Evolutionary conservation across 2,888 invertebrate genomes (phyloP).

Genomic region (Brachypalpus laphriformis): DNA sequence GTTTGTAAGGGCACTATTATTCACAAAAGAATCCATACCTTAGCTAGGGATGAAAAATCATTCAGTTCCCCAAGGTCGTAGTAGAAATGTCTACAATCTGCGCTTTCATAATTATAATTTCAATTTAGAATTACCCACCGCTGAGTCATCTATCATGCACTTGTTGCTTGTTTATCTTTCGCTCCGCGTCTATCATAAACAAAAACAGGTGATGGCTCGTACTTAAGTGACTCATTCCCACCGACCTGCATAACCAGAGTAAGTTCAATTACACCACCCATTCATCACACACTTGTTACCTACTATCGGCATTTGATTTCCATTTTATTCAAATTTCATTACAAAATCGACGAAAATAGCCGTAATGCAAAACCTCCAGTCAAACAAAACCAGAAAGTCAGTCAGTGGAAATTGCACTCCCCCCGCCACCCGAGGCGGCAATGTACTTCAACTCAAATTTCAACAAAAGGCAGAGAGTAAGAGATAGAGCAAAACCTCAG

Average conservation of each 20-base stretch:
- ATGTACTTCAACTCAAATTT: conserved; percentile 1
- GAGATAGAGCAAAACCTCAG: neutral
- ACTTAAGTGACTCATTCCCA: conserved; percentile 53
- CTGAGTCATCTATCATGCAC: neutral
- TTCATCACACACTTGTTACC: conserved; percentile 15
- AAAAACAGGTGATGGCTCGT: conserved; percentile 37
- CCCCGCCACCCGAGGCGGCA: neutral
- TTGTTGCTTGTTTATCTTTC: conserved; percentile 26
- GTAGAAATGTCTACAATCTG: no score
- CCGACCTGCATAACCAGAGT: conserved; percentile 34
- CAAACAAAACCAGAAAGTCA: conserved; percentile 12
- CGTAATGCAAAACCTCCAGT: conserved; percentile 19
- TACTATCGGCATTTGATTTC: conserved; percentile 42
- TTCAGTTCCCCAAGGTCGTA: no score
- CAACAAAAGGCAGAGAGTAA: neutral
- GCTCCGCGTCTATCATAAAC: neutral
- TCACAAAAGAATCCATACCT: no score
- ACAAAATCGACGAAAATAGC: conserved; percentile 10
- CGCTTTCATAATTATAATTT: no score
- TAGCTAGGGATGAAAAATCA: no score
- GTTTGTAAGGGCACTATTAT: no score
- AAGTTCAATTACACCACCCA: conserved; percentile 26
- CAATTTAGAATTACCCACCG: neutral
- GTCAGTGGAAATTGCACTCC: conserved; percentile 14
- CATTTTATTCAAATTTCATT: conserved; percentile 46